A percentile compares a stretch with the other conserved stretches of the same genome.
Evolutionary conservation across 2,113 vertebrate genomes (phyloP).

Genomic region (Pampusana beccarii): DNA sequence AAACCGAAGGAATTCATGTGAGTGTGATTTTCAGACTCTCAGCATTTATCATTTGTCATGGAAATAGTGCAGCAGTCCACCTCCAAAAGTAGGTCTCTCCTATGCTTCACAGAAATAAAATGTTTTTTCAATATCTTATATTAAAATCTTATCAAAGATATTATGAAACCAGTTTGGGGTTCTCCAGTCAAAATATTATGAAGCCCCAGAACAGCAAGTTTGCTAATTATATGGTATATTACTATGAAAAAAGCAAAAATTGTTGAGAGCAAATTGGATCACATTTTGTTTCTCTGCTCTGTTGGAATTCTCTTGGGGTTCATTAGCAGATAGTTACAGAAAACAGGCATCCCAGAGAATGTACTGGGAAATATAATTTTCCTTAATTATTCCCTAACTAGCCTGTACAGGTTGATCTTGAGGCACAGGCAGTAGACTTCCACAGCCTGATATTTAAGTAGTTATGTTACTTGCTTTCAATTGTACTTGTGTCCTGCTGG

Average conservation of each 20-base stretch:
- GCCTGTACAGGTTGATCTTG: conserved; percentile 1
- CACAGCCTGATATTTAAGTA: neutral
- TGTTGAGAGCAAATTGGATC: conserved; percentile 37
- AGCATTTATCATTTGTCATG: neutral
- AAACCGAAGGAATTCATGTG: neutral
- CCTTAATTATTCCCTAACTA: conserved; percentile 66
- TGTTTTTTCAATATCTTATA: neutral
- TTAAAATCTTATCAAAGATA: conserved; percentile 5
- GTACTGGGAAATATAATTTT: conserved; percentile 18
- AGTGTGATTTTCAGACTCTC: neutral
- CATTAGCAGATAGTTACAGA: conserved; percentile 62
- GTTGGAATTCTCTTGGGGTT: conserved; percentile 48
- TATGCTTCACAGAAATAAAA: neutral
- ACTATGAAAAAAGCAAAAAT: conserved; percentile 35
- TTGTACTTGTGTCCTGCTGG: neutral
- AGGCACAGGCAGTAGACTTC: conserved; percentile 6
- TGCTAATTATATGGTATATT: conserved; percentile 34
- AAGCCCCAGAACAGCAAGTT: neutral
- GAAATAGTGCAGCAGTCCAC: neutral
- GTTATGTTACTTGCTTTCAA: neutral
- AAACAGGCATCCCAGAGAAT: conserved; percentile 35
- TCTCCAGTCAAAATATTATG: conserved; percentile 46
- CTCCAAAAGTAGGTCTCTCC: neutral
- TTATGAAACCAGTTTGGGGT: neutral
- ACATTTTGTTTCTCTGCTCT: conserved; percentile 53